Conservation (phyloP, 2,888 invertebrate species). For the Drosophila diplacantha region DNA sequence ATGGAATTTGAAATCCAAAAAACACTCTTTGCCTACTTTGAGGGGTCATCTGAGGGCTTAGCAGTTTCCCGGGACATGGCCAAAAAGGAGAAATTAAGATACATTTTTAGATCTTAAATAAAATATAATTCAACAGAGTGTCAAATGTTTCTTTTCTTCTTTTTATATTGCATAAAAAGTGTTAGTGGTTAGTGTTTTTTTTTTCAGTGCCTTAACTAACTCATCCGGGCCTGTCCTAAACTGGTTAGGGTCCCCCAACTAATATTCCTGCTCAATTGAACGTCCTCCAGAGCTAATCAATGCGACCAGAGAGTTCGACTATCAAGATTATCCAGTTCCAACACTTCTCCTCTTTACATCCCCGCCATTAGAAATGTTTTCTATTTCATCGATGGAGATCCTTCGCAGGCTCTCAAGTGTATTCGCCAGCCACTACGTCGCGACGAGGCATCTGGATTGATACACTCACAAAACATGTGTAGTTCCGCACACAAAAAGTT, state of each 20-base stretch:
- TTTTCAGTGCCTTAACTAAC: neutral
- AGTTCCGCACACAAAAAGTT: neutral
- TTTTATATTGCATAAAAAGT: neutral
- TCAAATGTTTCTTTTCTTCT: neutral
- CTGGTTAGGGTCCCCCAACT: slow-evolving; percentile 14
- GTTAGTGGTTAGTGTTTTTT: neutral
- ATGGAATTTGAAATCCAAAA: neutral
- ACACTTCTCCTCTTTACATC: slow-evolving; percentile 6
- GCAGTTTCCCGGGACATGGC: neutral
- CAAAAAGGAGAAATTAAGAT: neutral
- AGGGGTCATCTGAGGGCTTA: neutral
- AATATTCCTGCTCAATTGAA: slow-evolving; percentile 28
- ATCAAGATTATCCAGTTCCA: slow-evolving; percentile 39
- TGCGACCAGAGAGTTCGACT: slow-evolving; percentile 12
- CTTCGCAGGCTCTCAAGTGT: slow-evolving; percentile 24
- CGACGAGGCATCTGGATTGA: slow-evolving; percentile 20
- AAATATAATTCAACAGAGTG: neutral
- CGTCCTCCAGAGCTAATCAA: slow-evolving; percentile 24
- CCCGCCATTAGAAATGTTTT: slow-evolving; percentile 31
- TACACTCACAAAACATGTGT: slow-evolving; percentile 11
- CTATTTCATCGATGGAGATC: slow-evolving; percentile 29
- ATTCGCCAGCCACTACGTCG: slow-evolving; percentile 40
- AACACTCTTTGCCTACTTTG: slow-evolving; percentile 3
- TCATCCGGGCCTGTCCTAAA: slow-evolving; percentile 1
- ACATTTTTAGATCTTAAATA: neutral